Evolutionary conservation across 2,797 vertebrate species (phyloP), one percentile per base, ranked within the genome.

Genomic region (Chelmon rostratus): DNA sequence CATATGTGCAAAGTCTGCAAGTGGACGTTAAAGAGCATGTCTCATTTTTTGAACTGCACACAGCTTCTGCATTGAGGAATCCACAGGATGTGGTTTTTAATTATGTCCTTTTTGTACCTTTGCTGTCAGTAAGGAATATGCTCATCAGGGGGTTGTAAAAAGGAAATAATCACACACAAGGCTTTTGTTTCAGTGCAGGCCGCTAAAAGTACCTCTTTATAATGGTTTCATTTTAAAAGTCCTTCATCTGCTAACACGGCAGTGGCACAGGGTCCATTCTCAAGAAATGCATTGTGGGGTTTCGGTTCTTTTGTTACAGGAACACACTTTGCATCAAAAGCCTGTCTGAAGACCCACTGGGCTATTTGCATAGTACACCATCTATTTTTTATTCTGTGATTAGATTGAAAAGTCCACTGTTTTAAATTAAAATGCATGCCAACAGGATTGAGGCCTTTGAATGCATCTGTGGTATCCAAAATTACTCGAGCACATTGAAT

Each of bases 1-100:
- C 28, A 28, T 31, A 46, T 81, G 73, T 87, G 61, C 68, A 54
- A 82, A 74, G 42, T 83, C 76, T 81, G 82, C 77, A 73, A 47
- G 73, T 65, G 53, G 66, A 74, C 16, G 6, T 57, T 85, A 82
- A 83, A 69, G 40, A 79, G 13, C 58, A 15, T n/a, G 40, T 71
- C 33, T 54, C 46, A n/a, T 63, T 42, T 4, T 16, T 62, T 1
- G 79, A 68, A 73, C 13, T 6, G 11, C 12, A 21, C 33, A 65
- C 62, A 66, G 67, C 54, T 28, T 52, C 56, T 70, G 50, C 69
- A 53, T 61, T 62, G 37, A 49, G 72, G 80, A 38, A 28, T 50
- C 37, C 44, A 35, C 28, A 49, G 57, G 56, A 80, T 57, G 56
- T 59, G 65, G n/a, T 66, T 50, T 81, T 68, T 67, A 63, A 78